A percentile compares a stretch with the other conserved stretches of the same genome.
Conservation (phyloP, 2,888 invertebrate species). For the Tenodera sinensis region DNA sequence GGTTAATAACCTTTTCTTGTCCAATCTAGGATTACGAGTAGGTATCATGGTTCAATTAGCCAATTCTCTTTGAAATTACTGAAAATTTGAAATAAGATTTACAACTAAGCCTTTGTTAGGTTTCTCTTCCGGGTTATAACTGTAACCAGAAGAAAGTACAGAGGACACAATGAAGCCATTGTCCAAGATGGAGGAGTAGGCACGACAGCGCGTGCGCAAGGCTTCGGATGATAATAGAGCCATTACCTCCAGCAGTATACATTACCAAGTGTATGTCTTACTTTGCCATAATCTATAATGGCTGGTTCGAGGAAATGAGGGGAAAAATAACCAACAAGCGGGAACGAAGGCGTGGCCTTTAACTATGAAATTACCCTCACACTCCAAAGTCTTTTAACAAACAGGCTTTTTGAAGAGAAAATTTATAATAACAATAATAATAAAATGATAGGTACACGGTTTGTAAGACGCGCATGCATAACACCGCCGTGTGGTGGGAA, state of each 20-base stretch:
- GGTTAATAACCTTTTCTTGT: neutral
- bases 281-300: neutral
- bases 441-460: neutral
- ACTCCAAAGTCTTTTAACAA: neutral
- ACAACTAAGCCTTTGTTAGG: neutral
- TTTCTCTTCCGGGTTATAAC: neutral
- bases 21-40: neutral
- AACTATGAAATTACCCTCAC: conserved; percentile 5
- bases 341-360: conserved; percentile 3
- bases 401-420: neutral
- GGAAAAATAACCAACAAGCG: neutral
- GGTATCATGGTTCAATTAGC: neutral
- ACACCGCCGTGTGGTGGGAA: neutral
- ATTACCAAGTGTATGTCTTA: neutral
- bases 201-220: neutral
- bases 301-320: neutral
- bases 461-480: neutral
- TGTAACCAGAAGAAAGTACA: neutral
- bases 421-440: neutral
- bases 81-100: neutral
- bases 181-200: neutral
- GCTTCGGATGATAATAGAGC: neutral
- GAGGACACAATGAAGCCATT: neutral
- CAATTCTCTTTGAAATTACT: neutral
- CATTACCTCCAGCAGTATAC: neutral